Evolutionary conservation across 2,888 invertebrate species (phyloP).

Genomic region (Saturnia japonica): DNA sequence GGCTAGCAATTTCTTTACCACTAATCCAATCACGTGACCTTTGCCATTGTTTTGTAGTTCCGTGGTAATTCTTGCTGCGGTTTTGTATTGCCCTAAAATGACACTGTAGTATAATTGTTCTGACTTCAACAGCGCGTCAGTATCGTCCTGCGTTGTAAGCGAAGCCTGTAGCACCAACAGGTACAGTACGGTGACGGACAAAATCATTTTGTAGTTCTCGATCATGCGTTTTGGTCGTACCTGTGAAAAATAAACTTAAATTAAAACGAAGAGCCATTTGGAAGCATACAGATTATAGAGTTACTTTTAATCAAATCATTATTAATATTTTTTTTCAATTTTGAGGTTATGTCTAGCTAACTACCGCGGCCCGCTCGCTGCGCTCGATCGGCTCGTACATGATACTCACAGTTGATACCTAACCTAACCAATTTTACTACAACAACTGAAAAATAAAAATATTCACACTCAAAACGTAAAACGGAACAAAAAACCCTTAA

Average conservation of each 20-base stretch:
- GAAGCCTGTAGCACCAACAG: background rate
- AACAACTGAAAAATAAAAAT: no score
- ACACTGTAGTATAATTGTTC: conserved; percentile 16
- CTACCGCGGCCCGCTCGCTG: no score
- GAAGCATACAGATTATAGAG: no score
- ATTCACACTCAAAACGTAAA: no score
- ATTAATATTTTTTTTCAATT: no score
- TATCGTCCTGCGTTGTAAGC: background rate
- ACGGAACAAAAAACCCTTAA: no score
- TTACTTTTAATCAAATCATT: no score
- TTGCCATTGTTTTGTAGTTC: conserved; percentile 12
- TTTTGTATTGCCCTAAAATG: background rate
- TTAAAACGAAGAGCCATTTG: background rate
- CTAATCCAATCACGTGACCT: conserved; percentile 2
- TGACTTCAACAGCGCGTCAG: background rate
- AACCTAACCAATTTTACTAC: no score
- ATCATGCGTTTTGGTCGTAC: background rate
- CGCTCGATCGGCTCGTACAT: no score
- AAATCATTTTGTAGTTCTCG: background rate
- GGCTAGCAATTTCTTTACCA: background rate
- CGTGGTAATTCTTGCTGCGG: conserved; percentile 1
- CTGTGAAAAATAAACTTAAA: background rate
- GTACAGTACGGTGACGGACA: background rate
- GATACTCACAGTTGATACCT: no score
- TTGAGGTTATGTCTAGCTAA: no score